These are phyloP conservation scores for Ricordea florida DNA, from an alignment of 92 coral and sea anemone species.

Conservation along the genomic window DNA sequence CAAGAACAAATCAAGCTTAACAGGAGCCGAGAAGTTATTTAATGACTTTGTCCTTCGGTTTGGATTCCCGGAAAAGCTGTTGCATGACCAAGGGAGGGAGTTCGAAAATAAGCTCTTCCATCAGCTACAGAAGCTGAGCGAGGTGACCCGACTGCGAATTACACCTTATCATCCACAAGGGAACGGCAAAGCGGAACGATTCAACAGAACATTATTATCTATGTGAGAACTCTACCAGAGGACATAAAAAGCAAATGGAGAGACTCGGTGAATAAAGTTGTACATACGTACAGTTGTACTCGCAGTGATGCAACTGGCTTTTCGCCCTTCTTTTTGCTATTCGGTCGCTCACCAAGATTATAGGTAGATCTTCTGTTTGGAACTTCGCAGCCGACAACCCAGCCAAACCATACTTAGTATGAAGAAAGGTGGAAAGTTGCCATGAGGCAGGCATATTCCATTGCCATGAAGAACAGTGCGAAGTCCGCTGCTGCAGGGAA, in stretches of 20 bases:
- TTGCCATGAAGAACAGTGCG: constrained; percentile 5
- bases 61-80: too few species aligned
- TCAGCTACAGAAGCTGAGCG: too few species aligned
- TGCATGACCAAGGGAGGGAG: too few species aligned
- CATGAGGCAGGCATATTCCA: constrained; percentile 18
- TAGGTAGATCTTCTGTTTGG: constrained; percentile 41
- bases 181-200: too few species aligned
- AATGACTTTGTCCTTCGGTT: too few species aligned
- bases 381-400: neutral
- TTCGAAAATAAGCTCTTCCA: too few species aligned
- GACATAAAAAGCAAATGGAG: constrained; percentile 1
- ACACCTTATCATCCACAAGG: too few species aligned
- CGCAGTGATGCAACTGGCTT: constrained; percentile 31
- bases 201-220: constrained; percentile 1
- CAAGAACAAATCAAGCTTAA: too few species aligned
- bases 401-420: neutral
- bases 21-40: too few species aligned
- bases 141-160: too few species aligned
- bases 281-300: constrained; percentile 18
- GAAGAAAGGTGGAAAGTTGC: constrained; percentile 24
- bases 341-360: constrained; percentile 50
- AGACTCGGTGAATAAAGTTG: constrained; percentile 14
- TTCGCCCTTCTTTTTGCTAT: constrained; percentile 23
- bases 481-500: constrained; percentile 17
- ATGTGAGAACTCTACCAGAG: constrained; percentile 29